These are phyloP conservation scores for Lonchura striata DNA, from an alignment of 2,113 vertebrate genomes.

Conservation along the genomic window DNA sequence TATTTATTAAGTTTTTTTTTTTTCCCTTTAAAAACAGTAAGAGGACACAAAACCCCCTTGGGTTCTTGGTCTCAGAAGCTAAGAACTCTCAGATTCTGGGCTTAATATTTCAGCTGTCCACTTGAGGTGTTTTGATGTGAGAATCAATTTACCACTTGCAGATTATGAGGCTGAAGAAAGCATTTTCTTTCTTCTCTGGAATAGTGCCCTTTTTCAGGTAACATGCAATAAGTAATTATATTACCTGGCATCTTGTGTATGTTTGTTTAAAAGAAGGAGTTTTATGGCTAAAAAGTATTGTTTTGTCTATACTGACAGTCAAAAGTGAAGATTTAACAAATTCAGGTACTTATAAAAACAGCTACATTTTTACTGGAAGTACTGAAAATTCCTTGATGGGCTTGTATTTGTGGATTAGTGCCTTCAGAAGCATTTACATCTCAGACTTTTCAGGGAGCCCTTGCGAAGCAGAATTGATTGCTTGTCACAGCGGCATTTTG, in stretches of 20 bases:
- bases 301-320: background rate
- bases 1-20: background rate
- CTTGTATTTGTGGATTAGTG: background rate
- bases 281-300: background rate
- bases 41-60: background rate
- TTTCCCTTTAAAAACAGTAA: background rate
- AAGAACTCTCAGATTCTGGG: background rate
- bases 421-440: fast-evolving
- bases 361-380: background rate
- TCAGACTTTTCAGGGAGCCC: background rate
- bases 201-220: background rate
- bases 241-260: background rate
- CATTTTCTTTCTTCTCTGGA: background rate
- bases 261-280: background rate
- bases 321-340: background rate
- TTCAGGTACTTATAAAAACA: background rate
- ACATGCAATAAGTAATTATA: background rate
- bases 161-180: background rate
- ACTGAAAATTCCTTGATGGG: background rate
- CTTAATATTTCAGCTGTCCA: background rate
- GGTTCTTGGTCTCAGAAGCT: background rate
- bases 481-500: fast-evolving
- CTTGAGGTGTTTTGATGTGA: background rate
- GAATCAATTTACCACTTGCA: background rate
- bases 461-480: fast-evolving